Evolutionary conservation across 2,797 vertebrate species (phyloP).

Genomic region (Microchirus variegatus): DNA sequence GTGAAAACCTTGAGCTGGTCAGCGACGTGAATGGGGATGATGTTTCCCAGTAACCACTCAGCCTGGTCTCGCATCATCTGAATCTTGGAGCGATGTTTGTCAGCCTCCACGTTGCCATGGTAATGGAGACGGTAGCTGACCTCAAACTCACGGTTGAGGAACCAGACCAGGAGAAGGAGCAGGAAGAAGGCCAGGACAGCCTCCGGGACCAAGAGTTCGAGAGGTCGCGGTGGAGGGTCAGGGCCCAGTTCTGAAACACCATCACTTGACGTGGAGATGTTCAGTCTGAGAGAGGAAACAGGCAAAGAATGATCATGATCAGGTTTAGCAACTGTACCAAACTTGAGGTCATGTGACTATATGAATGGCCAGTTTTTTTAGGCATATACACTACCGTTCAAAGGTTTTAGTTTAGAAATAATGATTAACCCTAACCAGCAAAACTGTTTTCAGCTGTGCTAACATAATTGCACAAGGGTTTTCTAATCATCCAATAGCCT

Average conservation of each 20-base stretch:
- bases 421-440: too few relatives aligned
- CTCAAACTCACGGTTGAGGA: conserved; percentile 97
- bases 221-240: conserved; percentile 51
- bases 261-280: conserved; percentile 44
- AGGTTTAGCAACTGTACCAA: too few relatives aligned
- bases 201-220: conserved; percentile 86
- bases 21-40: conserved; percentile 96
- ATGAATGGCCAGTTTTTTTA: too few relatives aligned
- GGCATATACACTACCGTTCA: too few relatives aligned
- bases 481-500: too few relatives aligned
- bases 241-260: conserved; percentile 17
- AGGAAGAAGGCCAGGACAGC: conserved; percentile 90
- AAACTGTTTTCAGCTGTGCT: too few relatives aligned
- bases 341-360: too few relatives aligned
- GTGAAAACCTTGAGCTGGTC: conserved; percentile 91
- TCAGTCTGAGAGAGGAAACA: conserved; percentile 43
- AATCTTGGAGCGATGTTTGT: conserved; percentile 95
- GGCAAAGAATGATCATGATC: neutral
- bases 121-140: conserved; percentile 98
- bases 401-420: too few relatives aligned
- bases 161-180: conserved; percentile 95
- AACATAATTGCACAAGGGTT: too few relatives aligned
- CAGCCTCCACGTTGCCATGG: conserved; percentile 95
- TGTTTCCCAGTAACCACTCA: conserved; percentile 95
- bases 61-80: conserved; percentile 97